These are phyloP conservation scores for Drosophila nigrodunni DNA, from an alignment of 1,140 invertebrate species.

Conservation along the genomic window DNA sequence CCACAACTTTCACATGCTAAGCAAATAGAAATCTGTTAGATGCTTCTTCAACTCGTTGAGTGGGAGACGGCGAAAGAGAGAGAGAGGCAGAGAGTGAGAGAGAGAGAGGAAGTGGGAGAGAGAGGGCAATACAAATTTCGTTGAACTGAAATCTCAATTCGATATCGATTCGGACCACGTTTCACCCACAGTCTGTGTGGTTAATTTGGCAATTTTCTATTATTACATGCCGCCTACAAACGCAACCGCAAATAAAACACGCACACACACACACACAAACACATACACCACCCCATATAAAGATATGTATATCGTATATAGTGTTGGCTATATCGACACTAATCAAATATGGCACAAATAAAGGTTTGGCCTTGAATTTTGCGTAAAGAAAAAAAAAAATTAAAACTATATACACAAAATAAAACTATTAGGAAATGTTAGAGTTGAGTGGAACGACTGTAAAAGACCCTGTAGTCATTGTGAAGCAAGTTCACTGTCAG, in stretches of 20 bases:
- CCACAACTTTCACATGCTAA: constrained; percentile 45
- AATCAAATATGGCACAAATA: constrained; percentile 67
- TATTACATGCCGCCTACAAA: constrained; percentile 54
- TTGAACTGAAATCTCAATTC: constrained; percentile 31
- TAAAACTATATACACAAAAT: constrained; percentile 18
- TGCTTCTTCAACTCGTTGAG: constrained; percentile 15
- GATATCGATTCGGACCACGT: constrained; percentile 50
- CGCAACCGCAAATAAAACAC: constrained; percentile 7
- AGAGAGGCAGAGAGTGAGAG: background rate
- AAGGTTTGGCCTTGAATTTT: constrained; percentile 73
- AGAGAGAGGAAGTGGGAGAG: background rate
- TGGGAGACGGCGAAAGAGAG: background rate
- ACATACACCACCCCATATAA: constrained; percentile 22
- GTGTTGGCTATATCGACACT: background rate
- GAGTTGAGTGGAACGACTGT: background rate
- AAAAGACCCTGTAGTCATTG: background rate
- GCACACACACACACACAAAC: constrained; percentile 34
- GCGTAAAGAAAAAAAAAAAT: constrained; percentile 40
- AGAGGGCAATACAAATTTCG: constrained; percentile 6
- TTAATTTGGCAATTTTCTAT: constrained; percentile 66
- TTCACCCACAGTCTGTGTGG: background rate
- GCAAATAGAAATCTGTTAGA: constrained; percentile 47
- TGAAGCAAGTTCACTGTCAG: no score
- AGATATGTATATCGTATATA: background rate
- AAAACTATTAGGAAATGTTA: background rate